These are phyloP conservation scores for Sinocyclocheilus grahami DNA, from an alignment of 2,113 vertebrate genomes.

Conservation along the genomic window DNA sequence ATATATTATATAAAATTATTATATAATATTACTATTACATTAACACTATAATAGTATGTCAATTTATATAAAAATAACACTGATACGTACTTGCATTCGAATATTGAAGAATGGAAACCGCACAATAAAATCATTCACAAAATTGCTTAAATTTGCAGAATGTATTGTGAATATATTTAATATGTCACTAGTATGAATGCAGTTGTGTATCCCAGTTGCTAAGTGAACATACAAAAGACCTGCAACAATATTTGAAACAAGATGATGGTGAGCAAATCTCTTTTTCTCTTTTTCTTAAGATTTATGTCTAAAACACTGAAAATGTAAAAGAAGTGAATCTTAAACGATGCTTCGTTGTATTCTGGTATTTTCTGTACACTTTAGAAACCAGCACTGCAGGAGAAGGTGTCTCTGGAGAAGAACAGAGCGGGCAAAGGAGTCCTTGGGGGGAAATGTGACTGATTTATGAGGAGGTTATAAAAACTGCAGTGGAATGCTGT, in stretches of 20 bases:
- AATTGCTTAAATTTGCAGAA: not conserved
- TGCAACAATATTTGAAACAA: not conserved
- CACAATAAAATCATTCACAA: not conserved
- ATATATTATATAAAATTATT: too few relatives aligned
- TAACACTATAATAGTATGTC: too few relatives aligned
- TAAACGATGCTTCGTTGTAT: not conserved
- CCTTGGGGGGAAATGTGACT: slow-evolving; percentile 9
- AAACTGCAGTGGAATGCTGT: slow-evolving; percentile 24
- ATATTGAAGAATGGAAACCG: too few relatives aligned
- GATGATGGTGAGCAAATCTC: not conserved
- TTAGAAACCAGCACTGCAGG: not conserved
- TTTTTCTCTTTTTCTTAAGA: too few relatives aligned
- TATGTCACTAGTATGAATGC: not conserved
- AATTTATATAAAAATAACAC: too few relatives aligned
- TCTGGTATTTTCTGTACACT: not conserved
- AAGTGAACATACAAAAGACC: not conserved
- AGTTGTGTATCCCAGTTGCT: not conserved
- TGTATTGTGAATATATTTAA: not conserved
- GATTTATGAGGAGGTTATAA: slow-evolving; percentile 30
- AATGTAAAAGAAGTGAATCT: not conserved
- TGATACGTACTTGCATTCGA: too few relatives aligned
- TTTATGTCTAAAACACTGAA: not conserved
- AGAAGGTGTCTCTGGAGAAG: not conserved
- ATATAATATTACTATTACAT: too few relatives aligned
- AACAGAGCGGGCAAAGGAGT: not conserved